These are phyloP conservation scores for Callopanchax toddi DNA, from an alignment of 2,113 vertebrate species.

Conservation along the genomic window DNA sequence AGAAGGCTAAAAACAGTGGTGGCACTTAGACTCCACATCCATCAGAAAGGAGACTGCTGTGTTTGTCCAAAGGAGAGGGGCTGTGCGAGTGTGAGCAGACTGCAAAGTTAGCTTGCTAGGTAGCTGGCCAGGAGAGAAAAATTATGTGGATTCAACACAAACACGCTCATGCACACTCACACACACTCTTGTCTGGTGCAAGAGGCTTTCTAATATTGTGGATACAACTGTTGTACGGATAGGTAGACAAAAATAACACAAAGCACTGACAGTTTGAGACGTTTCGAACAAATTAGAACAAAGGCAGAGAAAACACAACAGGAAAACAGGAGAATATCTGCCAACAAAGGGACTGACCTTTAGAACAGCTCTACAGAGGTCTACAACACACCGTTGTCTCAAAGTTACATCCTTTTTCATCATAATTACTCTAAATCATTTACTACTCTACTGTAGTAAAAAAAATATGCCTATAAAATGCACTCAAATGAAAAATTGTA, in stretches of 20 bases:
- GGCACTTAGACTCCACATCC: slow-evolving; percentile 73
- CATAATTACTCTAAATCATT: background rate
- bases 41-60: slow-evolving; percentile 79
- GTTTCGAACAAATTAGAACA: slow-evolving; percentile 13
- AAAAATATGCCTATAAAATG: background rate
- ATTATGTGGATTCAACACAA: slow-evolving; percentile 35
- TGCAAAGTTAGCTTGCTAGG: slow-evolving; percentile 61
- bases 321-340: background rate
- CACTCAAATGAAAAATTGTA: too few relatives aligned
- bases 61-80: slow-evolving; percentile 69
- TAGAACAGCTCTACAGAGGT: background rate
- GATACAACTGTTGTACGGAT: slow-evolving; percentile 11
- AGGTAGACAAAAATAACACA: background rate
- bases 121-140: slow-evolving; percentile 43
- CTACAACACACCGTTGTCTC: background rate
- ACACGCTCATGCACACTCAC: background rate
- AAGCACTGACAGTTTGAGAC: background rate
- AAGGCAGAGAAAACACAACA: background rate
- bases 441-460: background rate
- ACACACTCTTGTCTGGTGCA: background rate
- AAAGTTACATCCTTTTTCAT: background rate
- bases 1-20: slow-evolving; percentile 77
- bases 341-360: background rate
- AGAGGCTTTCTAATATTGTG: slow-evolving; percentile 23
- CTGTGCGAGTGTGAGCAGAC: slow-evolving; percentile 68